Base-by-base conservation (phyloP, 2,113 vertebrate genomes). In the Microcebus griseorufus region DNA sequence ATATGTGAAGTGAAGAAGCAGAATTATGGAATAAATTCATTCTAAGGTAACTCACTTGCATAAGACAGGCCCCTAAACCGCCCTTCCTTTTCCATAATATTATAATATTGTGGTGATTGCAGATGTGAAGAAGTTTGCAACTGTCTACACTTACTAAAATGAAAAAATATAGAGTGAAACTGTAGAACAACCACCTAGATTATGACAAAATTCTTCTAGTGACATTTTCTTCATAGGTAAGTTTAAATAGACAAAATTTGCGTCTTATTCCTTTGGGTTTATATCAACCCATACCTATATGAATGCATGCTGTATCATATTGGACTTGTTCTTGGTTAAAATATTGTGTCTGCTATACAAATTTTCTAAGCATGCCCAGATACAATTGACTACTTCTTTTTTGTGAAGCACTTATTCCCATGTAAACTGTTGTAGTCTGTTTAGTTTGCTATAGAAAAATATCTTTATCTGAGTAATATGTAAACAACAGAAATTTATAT, bases 1-100 rank as follows among this genome's bases (percentile, higher is more conserved):
- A 55, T 25, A 39, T 53, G 20, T 18, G 39, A 75, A 32, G 4
- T 8, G 13, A 85, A 81, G 18, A 91, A 78, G 18, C 39, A 88
- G 29, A 95, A 78, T 65, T 78, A 13, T 82, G n/a, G 37, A 94
- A 92, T 93, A 90, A 86, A 90, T 45, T 84, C 18, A 80, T 70
- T 39, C 42, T 45, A 25, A 80, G 7, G 55, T 79, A 92, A 90
- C 7, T 37, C 23, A 69, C 0, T 1, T 39, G 14, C 16, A 53
- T 64, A 69, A 86, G 23, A 32, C n/a, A 76, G 32, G 32, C 8
- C 17, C 37, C 39, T 69, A 69, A 82, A 5, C 5, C 14, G 58
- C 39, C 17, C 85, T 95, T 80, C 11, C 12, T 75, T 92, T 96
- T 84, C 27, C 70, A n/a, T 62, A 70, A n/a, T 67, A 76, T 45